Evolutionary conservation across 2,113 vertebrate species (phyloP).

Genomic region (Ranitomeya variabilis): DNA sequence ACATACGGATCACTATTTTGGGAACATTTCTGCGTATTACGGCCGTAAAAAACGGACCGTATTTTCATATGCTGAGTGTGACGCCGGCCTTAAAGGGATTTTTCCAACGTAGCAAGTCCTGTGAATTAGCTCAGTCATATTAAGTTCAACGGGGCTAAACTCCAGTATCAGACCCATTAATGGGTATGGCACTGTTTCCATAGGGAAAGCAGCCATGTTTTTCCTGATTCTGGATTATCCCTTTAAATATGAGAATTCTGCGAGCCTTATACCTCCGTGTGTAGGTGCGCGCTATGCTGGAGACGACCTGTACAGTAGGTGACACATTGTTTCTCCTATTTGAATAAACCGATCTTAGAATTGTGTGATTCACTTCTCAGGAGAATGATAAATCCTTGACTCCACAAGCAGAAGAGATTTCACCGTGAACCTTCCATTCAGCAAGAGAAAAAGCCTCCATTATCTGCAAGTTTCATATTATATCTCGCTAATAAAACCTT

Average conservation of each 20-base stretch:
- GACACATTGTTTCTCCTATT: background rate
- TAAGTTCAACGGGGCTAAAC: background rate
- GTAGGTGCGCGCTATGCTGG: background rate
- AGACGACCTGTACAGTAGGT: background rate
- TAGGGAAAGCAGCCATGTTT: background rate
- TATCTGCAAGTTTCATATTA: background rate
- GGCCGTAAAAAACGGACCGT: too few relatives aligned
- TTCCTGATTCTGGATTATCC: background rate
- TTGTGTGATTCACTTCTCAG: background rate
- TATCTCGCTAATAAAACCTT: constrained; percentile 19
- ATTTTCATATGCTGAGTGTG: too few relatives aligned
- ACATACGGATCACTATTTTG: too few relatives aligned
- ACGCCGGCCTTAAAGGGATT: too few relatives aligned
- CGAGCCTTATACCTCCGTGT: background rate
- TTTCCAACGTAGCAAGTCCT: too few relatives aligned
- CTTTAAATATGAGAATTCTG: background rate
- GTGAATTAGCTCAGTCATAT: background rate
- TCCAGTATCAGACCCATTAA: background rate
- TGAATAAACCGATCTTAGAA: background rate
- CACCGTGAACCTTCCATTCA: background rate
- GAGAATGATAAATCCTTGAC: constrained; percentile 44
- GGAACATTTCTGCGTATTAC: too few relatives aligned
- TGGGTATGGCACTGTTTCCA: background rate
- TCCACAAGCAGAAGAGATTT: background rate
- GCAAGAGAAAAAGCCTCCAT: constrained; percentile 17